These are phyloP conservation scores for Oplegnathus fasciatus DNA, from an alignment of 2,113 vertebrate genomes.

Conservation along the genomic window DNA sequence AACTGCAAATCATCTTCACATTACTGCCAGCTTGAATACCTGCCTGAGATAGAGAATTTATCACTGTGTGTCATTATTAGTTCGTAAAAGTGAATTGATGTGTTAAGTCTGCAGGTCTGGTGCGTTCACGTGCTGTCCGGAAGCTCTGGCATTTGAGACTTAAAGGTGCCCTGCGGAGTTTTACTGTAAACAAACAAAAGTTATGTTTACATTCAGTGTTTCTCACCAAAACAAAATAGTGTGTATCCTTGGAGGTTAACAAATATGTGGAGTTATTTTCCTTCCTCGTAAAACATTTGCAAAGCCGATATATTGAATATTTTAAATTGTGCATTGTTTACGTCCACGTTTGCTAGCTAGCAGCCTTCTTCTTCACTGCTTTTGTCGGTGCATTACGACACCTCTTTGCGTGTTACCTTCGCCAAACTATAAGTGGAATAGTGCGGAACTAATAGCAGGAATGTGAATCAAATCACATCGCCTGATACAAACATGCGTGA, in stretches of 20 bases:
- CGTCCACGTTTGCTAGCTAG: neutral
- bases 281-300: neutral
- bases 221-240: no score
- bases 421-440: neutral
- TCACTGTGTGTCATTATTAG: neutral
- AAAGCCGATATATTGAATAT: neutral
- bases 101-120: neutral
- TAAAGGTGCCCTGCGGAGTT: neutral
- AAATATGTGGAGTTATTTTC: neutral
- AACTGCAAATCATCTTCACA: neutral
- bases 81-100: neutral
- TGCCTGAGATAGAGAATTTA: neutral
- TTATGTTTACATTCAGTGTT: neutral
- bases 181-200: neutral
- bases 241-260: no score
- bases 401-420: neutral
- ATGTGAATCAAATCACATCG: neutral
- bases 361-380: neutral
- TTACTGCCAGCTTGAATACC: neutral
- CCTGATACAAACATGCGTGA: neutral
- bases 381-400: neutral
- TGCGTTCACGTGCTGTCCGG: slow-evolving; percentile 25
- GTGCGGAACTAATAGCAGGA: neutral
- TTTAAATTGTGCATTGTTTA: neutral
- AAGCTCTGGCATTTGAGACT: neutral